Evolutionary conservation across 1,140 invertebrate species (phyloP).

Genomic region (Ceratitis capitata): DNA sequence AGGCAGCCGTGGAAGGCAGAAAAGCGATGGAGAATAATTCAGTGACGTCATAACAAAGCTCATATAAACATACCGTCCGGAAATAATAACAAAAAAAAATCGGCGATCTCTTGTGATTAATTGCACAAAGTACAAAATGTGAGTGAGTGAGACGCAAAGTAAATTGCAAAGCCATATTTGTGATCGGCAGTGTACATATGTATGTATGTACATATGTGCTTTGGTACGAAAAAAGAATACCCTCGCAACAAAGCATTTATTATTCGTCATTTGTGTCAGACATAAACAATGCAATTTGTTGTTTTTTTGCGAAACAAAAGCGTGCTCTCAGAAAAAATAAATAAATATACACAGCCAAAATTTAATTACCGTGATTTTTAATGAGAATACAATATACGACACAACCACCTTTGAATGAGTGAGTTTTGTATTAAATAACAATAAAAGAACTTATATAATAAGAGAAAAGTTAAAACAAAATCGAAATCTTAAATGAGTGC

Average conservation of each 20-base stretch:
- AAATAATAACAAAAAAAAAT: too few relatives aligned
- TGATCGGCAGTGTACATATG: neutral
- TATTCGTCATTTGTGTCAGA: neutral
- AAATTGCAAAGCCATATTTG: neutral
- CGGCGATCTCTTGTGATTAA: neutral
- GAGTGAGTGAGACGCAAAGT: neutral
- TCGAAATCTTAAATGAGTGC: too few relatives aligned
- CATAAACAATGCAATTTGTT: slow-evolving; percentile 17
- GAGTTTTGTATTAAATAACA: too few relatives aligned
- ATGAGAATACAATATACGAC: neutral
- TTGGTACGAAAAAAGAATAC: too few relatives aligned
- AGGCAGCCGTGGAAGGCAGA: neutral
- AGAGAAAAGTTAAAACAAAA: too few relatives aligned
- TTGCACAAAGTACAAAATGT: neutral
- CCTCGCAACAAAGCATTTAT: neutral
- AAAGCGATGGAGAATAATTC: too few relatives aligned
- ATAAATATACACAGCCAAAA: neutral
- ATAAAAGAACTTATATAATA: too few relatives aligned
- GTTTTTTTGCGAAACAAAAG: neutral
- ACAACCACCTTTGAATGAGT: too few relatives aligned
- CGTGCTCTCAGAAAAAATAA: neutral
- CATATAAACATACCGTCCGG: too few relatives aligned
- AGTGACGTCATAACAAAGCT: slow-evolving; percentile 26
- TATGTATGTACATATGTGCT: neutral
- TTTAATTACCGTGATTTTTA: neutral